These are phyloP conservation scores for Caenorhabditis angaria DNA, from an alignment of 2,888 invertebrate species.

Conservation along the genomic window DNA sequence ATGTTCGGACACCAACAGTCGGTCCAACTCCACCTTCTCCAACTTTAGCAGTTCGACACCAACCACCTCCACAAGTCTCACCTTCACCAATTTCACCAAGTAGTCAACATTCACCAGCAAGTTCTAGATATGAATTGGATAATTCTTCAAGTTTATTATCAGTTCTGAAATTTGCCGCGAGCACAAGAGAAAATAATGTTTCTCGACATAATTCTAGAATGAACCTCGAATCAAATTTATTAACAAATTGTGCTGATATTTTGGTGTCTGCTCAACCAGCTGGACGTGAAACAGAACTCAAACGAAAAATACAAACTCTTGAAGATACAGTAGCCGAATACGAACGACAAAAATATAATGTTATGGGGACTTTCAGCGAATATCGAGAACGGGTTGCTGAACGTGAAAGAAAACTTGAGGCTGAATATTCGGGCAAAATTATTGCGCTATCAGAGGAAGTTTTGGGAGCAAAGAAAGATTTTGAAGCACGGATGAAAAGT, in stretches of 20 bases:
- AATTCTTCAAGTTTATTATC: slow-evolving; percentile 41
- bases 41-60: slow-evolving; percentile 17
- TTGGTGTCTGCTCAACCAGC: slow-evolving; percentile 35
- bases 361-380: slow-evolving; percentile 72
- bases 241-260: background rate
- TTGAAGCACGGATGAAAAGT: slow-evolving; percentile 75
- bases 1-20: slow-evolving; percentile 44
- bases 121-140: slow-evolving; percentile 47
- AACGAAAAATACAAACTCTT: slow-evolving; percentile 70
- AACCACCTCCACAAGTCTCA: slow-evolving; percentile 33
- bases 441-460: slow-evolving; percentile 74
- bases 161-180: slow-evolving; percentile 44
- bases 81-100: slow-evolving; percentile 47
- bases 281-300: slow-evolving; percentile 66
- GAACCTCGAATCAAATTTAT: background rate
- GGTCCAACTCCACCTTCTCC: slow-evolving; percentile 44
- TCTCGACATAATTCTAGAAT: slow-evolving; percentile 34
- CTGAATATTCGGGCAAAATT: slow-evolving; percentile 72
- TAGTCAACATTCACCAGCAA: slow-evolving; percentile 37
- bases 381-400: slow-evolving; percentile 71
- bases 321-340: slow-evolving; percentile 72
- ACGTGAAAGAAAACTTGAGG: slow-evolving; percentile 71
- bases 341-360: slow-evolving; percentile 71
- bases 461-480: slow-evolving; percentile 73
- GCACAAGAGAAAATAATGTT: slow-evolving; percentile 36